Base-by-base conservation (phyloP, 2,113 vertebrate genomes). In the Tricholaema leucomelas region DNA sequence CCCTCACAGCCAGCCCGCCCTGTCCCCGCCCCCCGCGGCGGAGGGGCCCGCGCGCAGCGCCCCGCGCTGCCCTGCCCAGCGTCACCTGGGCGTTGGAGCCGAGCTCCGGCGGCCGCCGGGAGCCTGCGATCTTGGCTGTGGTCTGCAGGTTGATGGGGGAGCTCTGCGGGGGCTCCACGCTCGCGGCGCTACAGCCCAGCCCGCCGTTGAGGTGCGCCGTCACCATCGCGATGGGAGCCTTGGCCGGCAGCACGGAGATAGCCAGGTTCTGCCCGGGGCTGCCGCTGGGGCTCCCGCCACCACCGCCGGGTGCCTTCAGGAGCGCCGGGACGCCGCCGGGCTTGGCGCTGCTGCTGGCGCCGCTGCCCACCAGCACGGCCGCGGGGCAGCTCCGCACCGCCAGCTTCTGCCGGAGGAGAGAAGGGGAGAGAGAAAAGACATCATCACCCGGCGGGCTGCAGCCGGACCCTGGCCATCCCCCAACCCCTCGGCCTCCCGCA, bases 151-250 rank as follows among this genome's bases (percentile, higher is more conserved):
- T 98, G 96, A 98, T 96, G 88, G 98, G 98, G 55, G 97, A 96
- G 74, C 95, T 97, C 95, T 97, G 98, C 46, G 97, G 97, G 42
- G 95, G 94, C 89, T 98, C 97, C 15, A 94, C 94, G 75, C 96
- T 96, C 81, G 92, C 96, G 14, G 96, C 95, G 89, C 96, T 95
- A 65, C 92, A 88, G 85, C 92, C 96, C 96, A 97, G 98, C 92
- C 98, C 98, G 87, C 98, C 98, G 55, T 97, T 98, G 81, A 98
- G 96, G 95, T 98, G 98, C 90, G 98, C 97, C 7, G 98, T 98
- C 96, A 98, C 98, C 98, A 98, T 98, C 96, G 98, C 97, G 94
- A 98, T 97, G 90, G 98, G 98, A 52, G 97, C 88, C 97, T 98
- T 98, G 87, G 97, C 97, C 64, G 98, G 98, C 90, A 98, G 97